phyloP scores from a whole-genome alignment of 1,140 invertebrate genomes.

The Drosophila prosaltans region DNA sequence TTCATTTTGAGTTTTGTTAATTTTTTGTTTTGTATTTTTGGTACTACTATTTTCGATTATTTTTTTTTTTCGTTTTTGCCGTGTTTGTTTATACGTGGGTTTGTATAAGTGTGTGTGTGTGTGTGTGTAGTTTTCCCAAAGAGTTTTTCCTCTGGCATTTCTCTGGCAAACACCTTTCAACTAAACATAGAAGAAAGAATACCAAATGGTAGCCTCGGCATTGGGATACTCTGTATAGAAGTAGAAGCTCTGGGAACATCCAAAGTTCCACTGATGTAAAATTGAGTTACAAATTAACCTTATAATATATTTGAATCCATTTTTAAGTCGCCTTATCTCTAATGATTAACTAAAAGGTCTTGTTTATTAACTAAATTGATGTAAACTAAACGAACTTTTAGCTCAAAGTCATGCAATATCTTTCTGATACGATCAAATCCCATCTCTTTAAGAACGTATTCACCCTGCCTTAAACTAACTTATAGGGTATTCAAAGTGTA shows the following conservation, averaged over 20 bases:
- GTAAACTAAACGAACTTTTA: too few species aligned
- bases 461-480: neutral
- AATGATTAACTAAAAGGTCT: too few species aligned
- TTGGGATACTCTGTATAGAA: neutral
- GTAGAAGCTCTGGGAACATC: too few species aligned
- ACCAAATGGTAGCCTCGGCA: neutral
- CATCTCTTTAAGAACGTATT: neutral
- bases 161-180: slow-evolving; percentile 17
- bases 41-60: slow-evolving; percentile 5
- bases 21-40: slow-evolving; percentile 27
- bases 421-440: too few species aligned
- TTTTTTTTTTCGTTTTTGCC: slow-evolving; percentile 49
- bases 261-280: too few species aligned
- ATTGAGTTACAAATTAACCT: too few species aligned
- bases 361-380: too few species aligned
- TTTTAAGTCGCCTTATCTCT: too few species aligned
- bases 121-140: neutral
- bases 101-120: slow-evolving; percentile 22
- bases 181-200: neutral
- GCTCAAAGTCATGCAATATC: too few species aligned
- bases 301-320: too few species aligned
- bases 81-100: slow-evolving; percentile 61
- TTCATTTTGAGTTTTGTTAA: slow-evolving; percentile 22
- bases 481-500: slow-evolving; percentile 34
- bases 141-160: slow-evolving; percentile 12